Evolutionary conservation across 2,113 vertebrate genomes (phyloP).

Genomic region (Atherinomorus stipes): DNA sequence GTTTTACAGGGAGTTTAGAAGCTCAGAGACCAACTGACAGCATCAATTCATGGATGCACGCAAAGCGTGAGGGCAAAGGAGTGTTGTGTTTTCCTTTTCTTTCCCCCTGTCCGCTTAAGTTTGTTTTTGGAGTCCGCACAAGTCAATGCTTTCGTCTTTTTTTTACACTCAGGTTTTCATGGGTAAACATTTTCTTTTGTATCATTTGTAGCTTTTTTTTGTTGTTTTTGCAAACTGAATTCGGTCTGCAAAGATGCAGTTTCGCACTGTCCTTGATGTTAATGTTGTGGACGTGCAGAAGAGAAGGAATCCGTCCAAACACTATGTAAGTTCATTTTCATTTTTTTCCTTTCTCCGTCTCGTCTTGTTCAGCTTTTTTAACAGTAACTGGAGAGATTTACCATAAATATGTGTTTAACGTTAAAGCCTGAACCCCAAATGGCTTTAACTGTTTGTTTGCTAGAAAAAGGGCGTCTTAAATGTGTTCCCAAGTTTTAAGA

Average conservation of each 20-base stretch:
- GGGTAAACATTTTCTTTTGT: conserved; percentile 33
- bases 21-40: conserved; percentile 25
- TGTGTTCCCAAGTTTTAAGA: background rate
- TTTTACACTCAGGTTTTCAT: conserved; percentile 38
- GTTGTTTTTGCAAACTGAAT: conserved; percentile 12
- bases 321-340: conserved; percentile 88
- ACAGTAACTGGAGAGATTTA: too few relatives aligned
- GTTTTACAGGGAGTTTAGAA: conserved; percentile 55
- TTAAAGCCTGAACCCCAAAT: background rate
- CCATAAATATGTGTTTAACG: too few relatives aligned
- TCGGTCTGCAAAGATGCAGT: conserved; percentile 81
- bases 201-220: background rate
- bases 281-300: conserved; percentile 95
- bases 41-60: conserved; percentile 34
- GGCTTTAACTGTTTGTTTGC: background rate
- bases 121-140: background rate
- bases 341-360: background rate
- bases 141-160: background rate
- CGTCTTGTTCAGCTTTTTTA: background rate
- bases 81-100: background rate
- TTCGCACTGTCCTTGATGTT: conserved; percentile 88
- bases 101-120: background rate
- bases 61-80: conserved; percentile 1
- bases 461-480: background rate
- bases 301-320: conserved; percentile 93